A percentile compares a stretch with the other conserved stretches of the same genome.
Conservation (phyloP, 2,113 vertebrate genomes). For the Castor canadensis region DNA sequence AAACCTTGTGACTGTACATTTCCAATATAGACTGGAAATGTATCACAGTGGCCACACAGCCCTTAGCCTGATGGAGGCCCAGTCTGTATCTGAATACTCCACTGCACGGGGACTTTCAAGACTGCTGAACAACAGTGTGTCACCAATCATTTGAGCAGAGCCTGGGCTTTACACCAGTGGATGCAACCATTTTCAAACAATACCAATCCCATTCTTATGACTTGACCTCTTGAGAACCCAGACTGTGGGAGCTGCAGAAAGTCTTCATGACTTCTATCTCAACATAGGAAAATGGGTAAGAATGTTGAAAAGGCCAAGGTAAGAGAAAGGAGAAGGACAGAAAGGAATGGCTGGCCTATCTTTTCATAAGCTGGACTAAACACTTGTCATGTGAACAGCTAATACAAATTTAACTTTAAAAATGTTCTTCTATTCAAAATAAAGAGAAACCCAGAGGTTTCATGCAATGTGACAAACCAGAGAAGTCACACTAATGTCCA, state of each 20-base stretch:
- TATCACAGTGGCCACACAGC: neutral
- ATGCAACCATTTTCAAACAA: neutral
- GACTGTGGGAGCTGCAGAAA: neutral
- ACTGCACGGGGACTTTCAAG: fast-evolving
- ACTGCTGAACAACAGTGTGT: neutral
- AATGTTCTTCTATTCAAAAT: neutral
- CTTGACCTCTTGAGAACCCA: neutral
- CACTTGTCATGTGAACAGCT: neutral
- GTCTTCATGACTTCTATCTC: neutral
- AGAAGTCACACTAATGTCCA: neutral
- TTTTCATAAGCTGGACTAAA: neutral
- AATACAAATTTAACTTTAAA: neutral
- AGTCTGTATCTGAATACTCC: no score
- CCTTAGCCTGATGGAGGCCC: neutral
- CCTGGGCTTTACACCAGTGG: fast-evolving
- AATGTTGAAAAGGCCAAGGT: neutral
- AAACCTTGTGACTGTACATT: neutral
- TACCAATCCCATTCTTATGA: neutral
- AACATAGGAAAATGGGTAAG: neutral
- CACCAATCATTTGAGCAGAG: neutral
- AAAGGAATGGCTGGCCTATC: neutral
- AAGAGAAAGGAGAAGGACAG: neutral
- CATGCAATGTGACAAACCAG: neutral
- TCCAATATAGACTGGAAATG: neutral
- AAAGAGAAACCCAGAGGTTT: neutral